Percentiles rank a stretch among this genome's conserved stretches.
Evolutionary conservation across 2,113 vertebrate genomes (phyloP).

Genomic region (Psittacula cyanocephala): DNA sequence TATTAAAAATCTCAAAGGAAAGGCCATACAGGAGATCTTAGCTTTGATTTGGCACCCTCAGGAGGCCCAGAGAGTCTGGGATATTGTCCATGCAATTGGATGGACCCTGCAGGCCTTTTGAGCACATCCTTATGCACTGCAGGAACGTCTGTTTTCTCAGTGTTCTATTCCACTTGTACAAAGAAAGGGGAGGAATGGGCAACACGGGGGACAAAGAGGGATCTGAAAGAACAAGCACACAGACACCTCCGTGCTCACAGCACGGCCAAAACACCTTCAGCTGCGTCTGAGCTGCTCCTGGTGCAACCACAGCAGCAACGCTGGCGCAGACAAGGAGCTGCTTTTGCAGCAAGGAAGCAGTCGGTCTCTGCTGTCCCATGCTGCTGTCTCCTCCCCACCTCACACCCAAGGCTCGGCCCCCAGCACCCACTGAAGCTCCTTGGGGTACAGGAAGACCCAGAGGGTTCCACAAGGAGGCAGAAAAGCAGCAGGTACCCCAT

Average conservation of each 20-base stretch:
- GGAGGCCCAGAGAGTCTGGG: not conserved
- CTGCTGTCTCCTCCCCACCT: not conserved
- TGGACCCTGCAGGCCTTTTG: not conserved
- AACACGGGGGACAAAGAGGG: not conserved
- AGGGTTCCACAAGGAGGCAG: not conserved
- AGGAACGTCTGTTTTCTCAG: rapidly evolving
- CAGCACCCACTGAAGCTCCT: not conserved
- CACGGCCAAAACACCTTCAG: not conserved
- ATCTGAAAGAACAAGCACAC: slow-evolving; percentile 2
- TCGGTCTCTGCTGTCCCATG: rapidly evolving
- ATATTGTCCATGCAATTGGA: not conserved
- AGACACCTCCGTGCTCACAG: not conserved
- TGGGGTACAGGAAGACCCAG: not conserved
- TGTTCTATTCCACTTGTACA: not conserved
- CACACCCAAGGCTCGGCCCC: rapidly evolving
- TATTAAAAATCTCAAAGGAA: not conserved
- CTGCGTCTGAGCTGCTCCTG: not conserved
- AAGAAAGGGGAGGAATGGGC: not conserved
- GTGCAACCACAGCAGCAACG: not conserved
- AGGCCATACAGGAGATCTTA: not conserved
- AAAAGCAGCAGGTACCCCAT: not conserved
- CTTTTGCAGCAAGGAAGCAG: not conserved
- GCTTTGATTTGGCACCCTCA: not conserved
- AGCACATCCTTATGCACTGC: rapidly evolving
- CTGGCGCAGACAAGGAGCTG: not conserved